Conservation (phyloP, 2,113 vertebrate species). For the Trogon melanurus region DNA sequence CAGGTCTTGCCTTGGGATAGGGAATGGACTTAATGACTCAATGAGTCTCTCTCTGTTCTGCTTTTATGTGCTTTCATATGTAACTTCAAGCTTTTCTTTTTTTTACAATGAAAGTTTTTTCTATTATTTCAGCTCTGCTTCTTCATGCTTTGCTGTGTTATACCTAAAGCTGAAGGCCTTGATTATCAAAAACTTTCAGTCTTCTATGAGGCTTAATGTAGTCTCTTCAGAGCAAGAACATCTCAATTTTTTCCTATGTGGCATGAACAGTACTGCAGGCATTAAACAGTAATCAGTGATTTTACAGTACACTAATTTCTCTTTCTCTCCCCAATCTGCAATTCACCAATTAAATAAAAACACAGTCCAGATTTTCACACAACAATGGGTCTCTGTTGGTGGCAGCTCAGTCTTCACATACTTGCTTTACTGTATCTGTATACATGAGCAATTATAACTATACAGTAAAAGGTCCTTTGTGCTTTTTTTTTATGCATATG, state of each 20-base stretch:
- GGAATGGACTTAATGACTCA: neutral
- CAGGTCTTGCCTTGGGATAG: neutral
- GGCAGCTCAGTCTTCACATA: neutral
- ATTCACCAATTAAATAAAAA: neutral
- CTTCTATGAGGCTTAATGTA: neutral
- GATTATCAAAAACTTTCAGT: neutral
- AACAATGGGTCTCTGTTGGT: neutral
- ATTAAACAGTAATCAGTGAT: neutral
- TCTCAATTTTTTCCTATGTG: neutral
- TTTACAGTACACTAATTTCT: neutral
- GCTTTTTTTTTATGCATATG: neutral
- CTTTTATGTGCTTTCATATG: neutral
- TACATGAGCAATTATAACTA: neutral
- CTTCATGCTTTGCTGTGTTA: neutral
- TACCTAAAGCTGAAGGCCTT: neutral
- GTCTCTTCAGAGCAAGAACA: neutral
- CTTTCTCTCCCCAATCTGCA: neutral
- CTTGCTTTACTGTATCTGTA: neutral
- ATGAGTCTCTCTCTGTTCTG: neutral
- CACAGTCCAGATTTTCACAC: neutral
- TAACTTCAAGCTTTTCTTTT: neutral
- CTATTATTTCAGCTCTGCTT: neutral
- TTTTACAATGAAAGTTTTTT: neutral
- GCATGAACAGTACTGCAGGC: neutral
- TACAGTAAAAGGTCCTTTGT: neutral